Conservation (phyloP, 2,797 vertebrate species). For the Pipistrellus pipistrellus region DNA sequence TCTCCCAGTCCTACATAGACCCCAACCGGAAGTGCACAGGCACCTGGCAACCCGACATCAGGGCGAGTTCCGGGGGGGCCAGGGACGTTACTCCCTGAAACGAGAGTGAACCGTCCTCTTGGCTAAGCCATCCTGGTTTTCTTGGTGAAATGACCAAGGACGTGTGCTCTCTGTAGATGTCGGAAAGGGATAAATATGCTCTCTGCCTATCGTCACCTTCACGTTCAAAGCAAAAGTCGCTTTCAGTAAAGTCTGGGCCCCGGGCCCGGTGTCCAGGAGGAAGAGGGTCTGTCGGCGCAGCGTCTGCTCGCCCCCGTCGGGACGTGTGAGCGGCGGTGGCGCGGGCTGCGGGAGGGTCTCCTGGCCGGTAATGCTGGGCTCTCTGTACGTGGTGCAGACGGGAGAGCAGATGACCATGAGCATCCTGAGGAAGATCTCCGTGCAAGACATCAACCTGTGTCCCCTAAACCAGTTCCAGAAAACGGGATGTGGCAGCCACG, state of each 20-base stretch:
- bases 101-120: not conserved
- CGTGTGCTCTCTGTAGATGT: not conserved
- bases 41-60: not conserved
- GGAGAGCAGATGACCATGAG: slow-evolving; percentile 72
- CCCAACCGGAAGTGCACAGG: not conserved
- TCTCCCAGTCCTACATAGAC: not conserved
- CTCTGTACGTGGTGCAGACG: slow-evolving; percentile 77
- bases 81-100: not conserved
- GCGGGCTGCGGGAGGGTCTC: not conserved
- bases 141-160: not conserved
- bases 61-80: not conserved
- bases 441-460: slow-evolving; percentile 72
- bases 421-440: slow-evolving; percentile 76
- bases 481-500: slow-evolving; percentile 75
- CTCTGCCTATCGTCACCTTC: slow-evolving; percentile 24
- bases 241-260: slow-evolving; percentile 39
- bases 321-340: not conserved
- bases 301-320: not conserved
- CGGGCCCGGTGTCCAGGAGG: slow-evolving; percentile 9
- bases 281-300: not conserved
- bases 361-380: slow-evolving; percentile 62
- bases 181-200: not conserved
- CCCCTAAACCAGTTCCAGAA: slow-evolving; percentile 32
- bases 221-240: slow-evolving; percentile 51
- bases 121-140: not conserved